Evolutionary conservation across 2,113 vertebrate genomes (phyloP), one percentile per base, ranked within the genome.

Genomic region (Hippocampus zosterae): DNA sequence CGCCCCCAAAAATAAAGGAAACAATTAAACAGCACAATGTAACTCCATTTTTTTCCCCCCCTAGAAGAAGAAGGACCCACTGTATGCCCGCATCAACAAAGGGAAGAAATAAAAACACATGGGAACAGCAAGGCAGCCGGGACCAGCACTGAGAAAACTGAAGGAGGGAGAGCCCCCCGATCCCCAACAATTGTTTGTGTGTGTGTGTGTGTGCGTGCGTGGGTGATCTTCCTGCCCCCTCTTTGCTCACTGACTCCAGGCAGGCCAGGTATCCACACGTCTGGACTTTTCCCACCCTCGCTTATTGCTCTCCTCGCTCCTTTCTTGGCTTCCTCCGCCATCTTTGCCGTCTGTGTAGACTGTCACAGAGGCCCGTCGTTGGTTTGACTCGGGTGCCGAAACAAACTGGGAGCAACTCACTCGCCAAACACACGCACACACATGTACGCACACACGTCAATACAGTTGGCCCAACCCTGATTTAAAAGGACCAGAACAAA

Each of bases 51-150:
- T 75, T 16, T 62, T 41, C 10, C 70, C 40, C 83, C n/a, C 83
- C 71, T 0, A 90, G 90, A 82, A 96, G 94, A 93, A 93, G 92
- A 94, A 92, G 79, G 95, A 96, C 90, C 95, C 95, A 92, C 94
- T 99, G 88, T 98, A 97, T 75, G 95, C 95, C 87, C 93, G 94
- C 93, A 96, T 99, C 93, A 94, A 92, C 93, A 98, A 95, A 94
- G 94, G 93, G 92, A 96, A 95, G 94, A 98, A 96, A 93, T 95
- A 94, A 81, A 81, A 83, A 85, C 75, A 75, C 80, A 82, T 79
- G 76, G 83, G 89, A 90, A 82, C 52, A 55, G 21, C 21, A 55
- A 55, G 79, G 78, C 81, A 81, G 78, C 85, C 74, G 79, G 82
- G 84, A 89, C 85, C 87, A 78, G 81, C 82, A 88, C 80, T 78